Evolutionary conservation across 2,888 invertebrate species (phyloP).

Genomic region (Auanema sp.): DNA sequence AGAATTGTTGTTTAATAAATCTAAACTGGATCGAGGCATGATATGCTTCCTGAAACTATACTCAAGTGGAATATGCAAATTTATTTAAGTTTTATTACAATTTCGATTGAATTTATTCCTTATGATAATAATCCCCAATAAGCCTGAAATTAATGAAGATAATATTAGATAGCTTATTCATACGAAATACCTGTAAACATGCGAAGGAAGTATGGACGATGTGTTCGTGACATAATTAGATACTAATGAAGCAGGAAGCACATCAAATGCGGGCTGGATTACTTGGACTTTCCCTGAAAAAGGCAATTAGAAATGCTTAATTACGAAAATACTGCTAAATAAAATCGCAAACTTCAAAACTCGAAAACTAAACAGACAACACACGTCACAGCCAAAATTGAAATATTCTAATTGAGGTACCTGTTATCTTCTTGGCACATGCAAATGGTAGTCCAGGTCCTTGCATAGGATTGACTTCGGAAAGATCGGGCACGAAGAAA

Average conservation of each 20-base stretch:
- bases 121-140: conserved; percentile 53
- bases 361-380: not conserved
- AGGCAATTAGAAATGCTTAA: not conserved
- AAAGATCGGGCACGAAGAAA: conserved; percentile 35
- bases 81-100: too few relatives aligned
- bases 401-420: conserved; percentile 6
- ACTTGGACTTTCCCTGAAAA: conserved; percentile 33
- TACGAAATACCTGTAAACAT: conserved; percentile 31
- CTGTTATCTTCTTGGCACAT: conserved; percentile 18
- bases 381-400: not conserved
- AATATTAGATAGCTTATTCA: not conserved
- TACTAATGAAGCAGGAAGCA: conserved; percentile 44
- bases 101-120: conserved; percentile 19
- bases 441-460: conserved; percentile 16
- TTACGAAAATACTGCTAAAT: not conserved
- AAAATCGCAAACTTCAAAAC: not conserved
- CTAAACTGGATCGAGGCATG: too few relatives aligned
- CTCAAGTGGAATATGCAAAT: too few relatives aligned
- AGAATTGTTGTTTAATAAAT: too few relatives aligned
- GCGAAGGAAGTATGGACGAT: conserved; percentile 43
- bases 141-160: conserved; percentile 23
- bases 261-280: conserved; percentile 48
- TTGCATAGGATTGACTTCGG: conserved; percentile 21
- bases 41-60: too few relatives aligned
- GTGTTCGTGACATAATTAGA: conserved; percentile 50